Evolutionary conservation across 2,888 invertebrate species (phyloP).

Genomic region (Drosophila meridionalis): DNA sequence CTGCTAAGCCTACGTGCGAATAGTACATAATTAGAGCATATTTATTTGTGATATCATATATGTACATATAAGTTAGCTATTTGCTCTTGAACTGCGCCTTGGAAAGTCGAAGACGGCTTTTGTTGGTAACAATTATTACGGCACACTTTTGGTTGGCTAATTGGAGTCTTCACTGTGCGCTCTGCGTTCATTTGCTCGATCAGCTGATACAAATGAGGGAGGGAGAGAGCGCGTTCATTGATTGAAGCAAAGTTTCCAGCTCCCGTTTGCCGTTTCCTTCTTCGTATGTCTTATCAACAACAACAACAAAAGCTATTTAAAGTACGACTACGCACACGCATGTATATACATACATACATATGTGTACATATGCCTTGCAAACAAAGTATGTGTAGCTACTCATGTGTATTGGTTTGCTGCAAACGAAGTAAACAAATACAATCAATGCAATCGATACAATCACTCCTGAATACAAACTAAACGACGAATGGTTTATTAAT

Average conservation of each 20-base stretch:
- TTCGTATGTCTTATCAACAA: constrained; percentile 51
- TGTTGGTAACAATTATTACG: background rate
- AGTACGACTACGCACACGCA: constrained; percentile 20
- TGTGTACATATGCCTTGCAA: background rate
- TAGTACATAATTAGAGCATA: background rate
- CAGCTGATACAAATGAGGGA: constrained; percentile 51
- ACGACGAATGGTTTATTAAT: constrained; percentile 25
- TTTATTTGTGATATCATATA: background rate
- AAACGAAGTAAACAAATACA: constrained; percentile 34
- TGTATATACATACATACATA: background rate
- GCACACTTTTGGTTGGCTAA: background rate
- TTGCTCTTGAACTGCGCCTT: background rate
- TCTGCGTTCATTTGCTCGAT: constrained; percentile 8
- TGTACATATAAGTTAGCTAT: background rate
- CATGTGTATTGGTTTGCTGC: background rate
- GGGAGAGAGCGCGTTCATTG: constrained; percentile 64
- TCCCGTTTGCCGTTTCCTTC: constrained; percentile 59
- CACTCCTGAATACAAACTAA: constrained; percentile 1
- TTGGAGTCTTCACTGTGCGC: constrained; percentile 22
- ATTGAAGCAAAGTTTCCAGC: constrained; percentile 63
- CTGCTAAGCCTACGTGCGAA: background rate
- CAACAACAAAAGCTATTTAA: constrained; percentile 44
- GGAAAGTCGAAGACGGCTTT: background rate
- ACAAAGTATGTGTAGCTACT: background rate
- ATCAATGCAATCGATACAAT: constrained; percentile 10